Evolutionary conservation across 2,113 vertebrate species (phyloP), one percentile per base, ranked within the genome.

Genomic region (Sorex fumeus): DNA sequence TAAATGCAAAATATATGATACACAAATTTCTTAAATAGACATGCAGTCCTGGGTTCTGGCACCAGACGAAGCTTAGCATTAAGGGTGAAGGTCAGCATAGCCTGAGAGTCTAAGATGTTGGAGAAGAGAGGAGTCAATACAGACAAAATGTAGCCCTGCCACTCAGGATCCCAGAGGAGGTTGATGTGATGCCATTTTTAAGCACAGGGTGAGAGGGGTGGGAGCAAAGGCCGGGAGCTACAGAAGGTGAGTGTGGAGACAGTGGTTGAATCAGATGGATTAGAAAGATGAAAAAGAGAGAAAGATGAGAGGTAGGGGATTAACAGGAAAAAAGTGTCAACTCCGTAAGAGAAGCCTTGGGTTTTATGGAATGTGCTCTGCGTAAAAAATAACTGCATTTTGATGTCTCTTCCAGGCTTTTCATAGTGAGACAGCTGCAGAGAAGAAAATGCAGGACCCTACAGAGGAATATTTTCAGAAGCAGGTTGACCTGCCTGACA

Each of bases 401-500:
- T 90, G 75, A 83, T 96, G 88, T 94, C 88, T 93, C 82, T 95
- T 93, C 67, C 83, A 45, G 91, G 86, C 93, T 96, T 96, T 96
- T 94, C 94, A 93, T 82, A 90, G 93, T 70, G 45, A 88, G 93
- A 96, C 93, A 96, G 91, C 94, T 95, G 90, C 91, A 90, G 71
- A 89, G 87, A 40, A 64, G 45, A 32, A 84, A 86, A 85, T 62
- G 18, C 34, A 27, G 15, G 23, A 34, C 28, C 40, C 25, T 43
- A 16, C n/a, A 62, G 0, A 27, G 74, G 43, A 85, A 12, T 19
- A 11, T 76, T 93, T 91, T 81, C 71, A 27, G 83, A 77, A 78
- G 91, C 81, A 23, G 62, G 77, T 32, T 62, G 57, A 66, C 77
- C 36, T 43, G 4, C 19, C 3, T 3, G 6, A 57, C n/a, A 23